A percentile compares a stretch with the other conserved stretches of the same genome.
These are phyloP conservation scores for Hirudinaria manillensis DNA, from an alignment of 2,888 invertebrate species.

Conservation along the genomic window DNA sequence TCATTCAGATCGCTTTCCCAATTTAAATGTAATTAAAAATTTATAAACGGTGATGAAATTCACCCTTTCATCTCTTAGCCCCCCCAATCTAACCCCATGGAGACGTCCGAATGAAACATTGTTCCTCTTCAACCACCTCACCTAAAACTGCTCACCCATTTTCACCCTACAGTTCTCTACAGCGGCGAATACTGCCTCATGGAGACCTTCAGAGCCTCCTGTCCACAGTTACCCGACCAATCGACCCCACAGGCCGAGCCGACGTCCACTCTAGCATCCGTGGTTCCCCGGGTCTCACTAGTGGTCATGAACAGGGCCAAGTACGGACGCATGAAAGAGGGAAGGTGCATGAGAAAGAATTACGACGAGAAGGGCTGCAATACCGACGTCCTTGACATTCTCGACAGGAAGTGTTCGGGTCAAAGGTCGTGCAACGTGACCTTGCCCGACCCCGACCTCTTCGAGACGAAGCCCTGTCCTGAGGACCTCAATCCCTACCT, in stretches of 20 bases:
- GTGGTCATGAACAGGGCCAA: constrained; percentile 17
- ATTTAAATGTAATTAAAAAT: too few species aligned
- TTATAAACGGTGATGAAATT: too few species aligned
- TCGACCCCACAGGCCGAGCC: not conserved
- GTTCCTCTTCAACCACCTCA: too few species aligned
- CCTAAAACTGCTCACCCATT: too few species aligned
- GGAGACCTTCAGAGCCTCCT: constrained; percentile 8
- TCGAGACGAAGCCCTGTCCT: constrained; percentile 14
- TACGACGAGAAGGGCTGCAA: constrained; percentile 23
- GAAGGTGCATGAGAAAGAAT: constrained; percentile 17
- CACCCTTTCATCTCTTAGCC: too few species aligned
- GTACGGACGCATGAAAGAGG: constrained; percentile 23
- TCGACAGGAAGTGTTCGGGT: constrained; percentile 23
- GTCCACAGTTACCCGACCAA: not conserved
- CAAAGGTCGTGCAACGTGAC: not conserved
- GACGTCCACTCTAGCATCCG: not conserved
- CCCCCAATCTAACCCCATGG: too few species aligned
- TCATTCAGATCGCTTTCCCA: too few species aligned
- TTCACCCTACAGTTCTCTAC: not conserved
- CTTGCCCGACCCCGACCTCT: constrained; percentile 12
- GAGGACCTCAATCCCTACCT: constrained; percentile 8
- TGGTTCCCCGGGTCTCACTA: not conserved
- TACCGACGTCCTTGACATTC: constrained; percentile 14
- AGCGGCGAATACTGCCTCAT: constrained; percentile 8
- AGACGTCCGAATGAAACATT: too few species aligned